Evolutionary conservation across 2,797 vertebrate species (phyloP).

Genomic region (Melanotaenia pygmaea): DNA sequence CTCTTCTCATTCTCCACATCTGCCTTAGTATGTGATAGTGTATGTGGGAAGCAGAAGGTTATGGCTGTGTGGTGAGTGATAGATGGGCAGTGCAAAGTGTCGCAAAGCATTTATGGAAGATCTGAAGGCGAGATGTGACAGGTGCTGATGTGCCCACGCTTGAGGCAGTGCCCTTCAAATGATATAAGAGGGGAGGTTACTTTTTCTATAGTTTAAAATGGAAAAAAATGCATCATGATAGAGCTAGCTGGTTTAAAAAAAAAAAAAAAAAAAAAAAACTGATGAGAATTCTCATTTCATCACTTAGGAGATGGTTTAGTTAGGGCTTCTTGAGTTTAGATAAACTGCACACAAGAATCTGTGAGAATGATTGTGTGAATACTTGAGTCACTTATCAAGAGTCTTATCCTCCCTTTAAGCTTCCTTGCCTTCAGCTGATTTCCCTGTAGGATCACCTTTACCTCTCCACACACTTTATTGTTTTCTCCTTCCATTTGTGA

Average conservation of each 20-base stretch:
- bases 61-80: conserved; percentile 49
- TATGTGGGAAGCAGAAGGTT: conserved; percentile 36
- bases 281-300: neutral
- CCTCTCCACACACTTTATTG: conserved; percentile 32
- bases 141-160: conserved; percentile 53
- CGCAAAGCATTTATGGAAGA: conserved; percentile 53
- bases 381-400: conserved; percentile 41
- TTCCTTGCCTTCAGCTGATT: conserved; percentile 60
- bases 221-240: neutral
- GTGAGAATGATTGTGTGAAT: conserved; percentile 23
- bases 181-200: conserved; percentile 3
- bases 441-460: conserved; percentile 58
- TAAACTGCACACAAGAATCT: neutral
- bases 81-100: conserved; percentile 49
- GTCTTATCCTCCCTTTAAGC: conserved; percentile 44
- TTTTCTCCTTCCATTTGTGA: conserved; percentile 55
- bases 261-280: neutral
- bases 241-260: neutral
- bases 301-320: conserved; percentile 1
- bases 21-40: conserved; percentile 19
- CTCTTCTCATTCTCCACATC: conserved; percentile 41
- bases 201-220: neutral
- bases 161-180: conserved; percentile 33
- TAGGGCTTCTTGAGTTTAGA: neutral
- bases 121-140: conserved; percentile 53